Conservation (phyloP, 2,113 vertebrate species). For the Probosciger aterrimus region DNA sequence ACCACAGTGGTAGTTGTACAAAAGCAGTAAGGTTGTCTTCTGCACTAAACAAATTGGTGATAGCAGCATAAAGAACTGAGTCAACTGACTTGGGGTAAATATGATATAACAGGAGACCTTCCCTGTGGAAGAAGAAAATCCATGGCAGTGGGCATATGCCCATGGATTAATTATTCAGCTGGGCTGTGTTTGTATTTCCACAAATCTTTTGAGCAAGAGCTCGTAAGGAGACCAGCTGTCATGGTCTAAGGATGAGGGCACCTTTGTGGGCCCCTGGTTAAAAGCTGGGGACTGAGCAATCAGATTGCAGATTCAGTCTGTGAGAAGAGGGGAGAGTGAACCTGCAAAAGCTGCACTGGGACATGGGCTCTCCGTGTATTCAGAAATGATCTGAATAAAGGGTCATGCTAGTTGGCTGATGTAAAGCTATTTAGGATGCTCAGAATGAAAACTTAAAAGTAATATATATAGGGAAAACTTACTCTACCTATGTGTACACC, state of each 20-base stretch:
- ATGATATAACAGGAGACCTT: not conserved
- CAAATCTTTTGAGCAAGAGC: not conserved
- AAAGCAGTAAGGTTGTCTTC: not conserved
- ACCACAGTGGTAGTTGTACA: not conserved
- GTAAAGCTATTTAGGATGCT: not conserved
- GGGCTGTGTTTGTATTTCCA: not conserved
- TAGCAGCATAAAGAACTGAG: not conserved
- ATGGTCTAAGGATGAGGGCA: fast-evolving
- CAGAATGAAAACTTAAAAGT: not conserved
- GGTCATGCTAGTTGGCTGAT: not conserved
- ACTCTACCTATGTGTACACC: fast-evolving
- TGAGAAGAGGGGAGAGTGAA: not conserved
- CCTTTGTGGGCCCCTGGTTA: not conserved
- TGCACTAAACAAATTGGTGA: not conserved
- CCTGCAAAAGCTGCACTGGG: not conserved
- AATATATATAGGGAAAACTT: not conserved
- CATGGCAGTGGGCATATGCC: not conserved
- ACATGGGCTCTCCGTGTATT: fast-evolving
- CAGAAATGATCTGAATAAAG: not conserved
- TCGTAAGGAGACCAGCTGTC: not conserved
- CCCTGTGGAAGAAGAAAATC: not conserved
- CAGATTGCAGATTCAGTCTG: not conserved
- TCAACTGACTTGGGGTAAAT: not conserved
- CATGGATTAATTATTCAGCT: not conserved
- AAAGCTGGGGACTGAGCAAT: not conserved